A percentile compares a stretch with the other conserved stretches of the same genome.
Conservation (phyloP, 2,888 invertebrate genomes). For the Cephus rjabovi region DNA sequence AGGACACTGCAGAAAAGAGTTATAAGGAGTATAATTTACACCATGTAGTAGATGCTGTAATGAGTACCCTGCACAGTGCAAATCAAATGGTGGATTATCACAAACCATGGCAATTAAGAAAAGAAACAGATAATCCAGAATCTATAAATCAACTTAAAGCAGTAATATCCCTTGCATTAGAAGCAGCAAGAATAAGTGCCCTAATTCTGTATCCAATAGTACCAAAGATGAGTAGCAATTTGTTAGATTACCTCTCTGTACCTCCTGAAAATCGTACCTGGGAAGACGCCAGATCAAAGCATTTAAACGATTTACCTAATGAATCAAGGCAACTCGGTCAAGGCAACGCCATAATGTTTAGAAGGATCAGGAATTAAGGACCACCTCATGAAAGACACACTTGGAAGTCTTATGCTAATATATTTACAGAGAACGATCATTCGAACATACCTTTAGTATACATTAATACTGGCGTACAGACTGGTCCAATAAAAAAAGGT, state of each 20-base stretch:
- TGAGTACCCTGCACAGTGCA: constrained; percentile 79
- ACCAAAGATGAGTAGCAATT: constrained; percentile 76
- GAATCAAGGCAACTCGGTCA: constrained; percentile 19
- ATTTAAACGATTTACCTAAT: neutral
- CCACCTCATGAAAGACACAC: neutral
- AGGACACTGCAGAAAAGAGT: constrained; percentile 75
- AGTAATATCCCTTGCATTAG: constrained; percentile 85
- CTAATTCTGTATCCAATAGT: constrained; percentile 89
- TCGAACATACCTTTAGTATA: constrained; percentile 49
- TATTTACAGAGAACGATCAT: constrained; percentile 56
- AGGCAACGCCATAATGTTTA: constrained; percentile 46
- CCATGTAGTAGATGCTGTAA: constrained; percentile 82
- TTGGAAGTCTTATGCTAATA: constrained; percentile 51
- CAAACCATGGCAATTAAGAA: constrained; percentile 90
- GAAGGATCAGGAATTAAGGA: constrained; percentile 36
- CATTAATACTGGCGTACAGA: constrained; percentile 35
- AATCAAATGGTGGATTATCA: constrained; percentile 89
- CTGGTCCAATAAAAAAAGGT: neutral
- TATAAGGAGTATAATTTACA: constrained; percentile 85
- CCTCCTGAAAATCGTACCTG: constrained; percentile 68
- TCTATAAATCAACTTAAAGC: constrained; percentile 74
- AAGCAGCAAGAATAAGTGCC: constrained; percentile 82
- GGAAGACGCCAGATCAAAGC: constrained; percentile 63
- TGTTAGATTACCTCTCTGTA: constrained; percentile 79
- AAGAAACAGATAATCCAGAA: constrained; percentile 66